Evolutionary conservation across 2,113 vertebrate genomes (phyloP), one percentile per base, ranked within the genome.

Genomic region (Oryzias javanicus): DNA sequence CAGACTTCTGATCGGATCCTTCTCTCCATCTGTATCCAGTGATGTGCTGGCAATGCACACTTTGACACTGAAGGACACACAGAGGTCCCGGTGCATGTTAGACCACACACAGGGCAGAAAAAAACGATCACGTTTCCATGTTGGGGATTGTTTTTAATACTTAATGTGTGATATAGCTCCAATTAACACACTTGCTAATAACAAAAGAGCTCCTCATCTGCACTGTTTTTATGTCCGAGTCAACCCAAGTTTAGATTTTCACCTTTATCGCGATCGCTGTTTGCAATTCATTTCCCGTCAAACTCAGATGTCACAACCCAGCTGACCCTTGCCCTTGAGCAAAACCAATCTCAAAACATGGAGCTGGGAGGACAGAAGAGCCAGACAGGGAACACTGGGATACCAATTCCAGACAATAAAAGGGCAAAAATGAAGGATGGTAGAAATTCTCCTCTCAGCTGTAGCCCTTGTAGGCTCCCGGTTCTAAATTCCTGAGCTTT

Each of bases 381-480:
- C 79, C 84, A 90, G 89, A 90, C 89, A 76, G 80, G 70, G 75
- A 80, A 74, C 90, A 88, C 84, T 85, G 88, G 88, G 92, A 91
- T 83, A 84, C 80, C 87, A 66, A 49, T 29, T 22, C 46, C 74
- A 87, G 88, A 92, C 90, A 92, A 90, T 89, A 78, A 89, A 74
- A 69, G 49, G 25, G 68, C 62, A 81, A 71, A 22, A 90, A 84
- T 72, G 62, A 81, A 87, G 89, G 91, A 91, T 88, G 84, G 87
- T 84, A 85, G 86, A 91, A 90, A 92, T 92, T 90, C 86, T 88
- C 86, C 84, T 91, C 90, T 86, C 90, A 84, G 91, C 89, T 89
- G 89, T 89, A 91, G 91, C 88, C 86, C 87, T 79, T 53, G 82
- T 88, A 79, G 79, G 87, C 92, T 91, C 86, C 88, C 86, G 86